Conservation (phyloP, 2,888 invertebrate genomes). For the Microdon myrmicae region DNA sequence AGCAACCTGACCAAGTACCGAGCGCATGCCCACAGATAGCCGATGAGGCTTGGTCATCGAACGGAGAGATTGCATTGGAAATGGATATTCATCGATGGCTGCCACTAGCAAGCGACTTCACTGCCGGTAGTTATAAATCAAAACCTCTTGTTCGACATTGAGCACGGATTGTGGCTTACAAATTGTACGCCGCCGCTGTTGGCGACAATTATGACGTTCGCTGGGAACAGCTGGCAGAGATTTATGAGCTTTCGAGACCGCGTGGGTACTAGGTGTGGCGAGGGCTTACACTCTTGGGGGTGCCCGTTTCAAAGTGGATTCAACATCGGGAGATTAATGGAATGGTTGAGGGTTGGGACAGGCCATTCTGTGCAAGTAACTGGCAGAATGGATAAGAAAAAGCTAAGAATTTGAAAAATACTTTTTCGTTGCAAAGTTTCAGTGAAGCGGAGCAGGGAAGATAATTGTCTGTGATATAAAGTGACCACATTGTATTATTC, state of each 20-base stretch:
- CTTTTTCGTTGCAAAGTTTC: no score
- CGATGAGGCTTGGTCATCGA: conserved; percentile 6
- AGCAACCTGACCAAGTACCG: conserved; percentile 4
- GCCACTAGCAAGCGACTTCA: conserved; percentile 5
- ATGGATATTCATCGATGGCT: conserved; percentile 35
- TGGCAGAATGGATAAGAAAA: no score
- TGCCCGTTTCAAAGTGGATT: no score
- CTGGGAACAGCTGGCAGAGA: conserved; percentile 17
- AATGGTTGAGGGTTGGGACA: no score
- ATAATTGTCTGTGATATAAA: no score
- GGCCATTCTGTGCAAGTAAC: no score
- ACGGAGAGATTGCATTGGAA: conserved; percentile 23
- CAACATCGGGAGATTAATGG: no score
- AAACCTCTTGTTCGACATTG: conserved; percentile 41
- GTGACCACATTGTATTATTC: no score
- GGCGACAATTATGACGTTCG: conserved; percentile 46
- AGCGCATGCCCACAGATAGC: neutral
- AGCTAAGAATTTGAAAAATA: no score
- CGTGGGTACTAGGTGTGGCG: no score
- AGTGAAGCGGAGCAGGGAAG: no score
- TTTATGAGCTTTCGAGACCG: conserved; percentile 29
- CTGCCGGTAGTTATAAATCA: conserved; percentile 40
- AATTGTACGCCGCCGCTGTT: conserved; percentile 25
- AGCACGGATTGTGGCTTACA: conserved; percentile 32
- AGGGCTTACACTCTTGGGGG: no score